Evolutionary conservation across 2,888 invertebrate genomes (phyloP).

Genomic region (Ochropleura plecta): DNA sequence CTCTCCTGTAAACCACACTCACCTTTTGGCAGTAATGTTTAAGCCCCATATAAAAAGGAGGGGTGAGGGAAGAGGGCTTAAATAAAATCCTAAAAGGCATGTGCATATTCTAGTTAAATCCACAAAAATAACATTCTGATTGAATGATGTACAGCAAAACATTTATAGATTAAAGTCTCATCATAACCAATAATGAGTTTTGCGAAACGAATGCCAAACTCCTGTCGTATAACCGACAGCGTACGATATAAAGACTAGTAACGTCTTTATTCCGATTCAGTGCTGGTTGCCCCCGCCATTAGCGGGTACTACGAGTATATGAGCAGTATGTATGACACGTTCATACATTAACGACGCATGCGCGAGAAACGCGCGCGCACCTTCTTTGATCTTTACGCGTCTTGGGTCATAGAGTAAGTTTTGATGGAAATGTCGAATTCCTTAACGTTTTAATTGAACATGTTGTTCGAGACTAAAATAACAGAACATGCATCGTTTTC

Average conservation of each 20-base stretch:
- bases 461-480: too few species aligned
- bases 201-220: constrained; percentile 7
- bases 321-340: constrained; percentile 40
- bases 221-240: background rate
- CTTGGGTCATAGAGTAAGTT: constrained; percentile 52
- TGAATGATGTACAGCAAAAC: too few species aligned
- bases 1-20: too few species aligned
- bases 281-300: constrained; percentile 29
- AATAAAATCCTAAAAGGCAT: too few species aligned
- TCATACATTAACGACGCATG: constrained; percentile 50
- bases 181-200: constrained; percentile 4
- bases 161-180: too few species aligned
- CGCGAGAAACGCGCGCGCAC: constrained; percentile 34
- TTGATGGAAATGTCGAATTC: background rate
- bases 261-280: constrained; percentile 27
- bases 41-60: too few species aligned
- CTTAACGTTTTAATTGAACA: too few species aligned
- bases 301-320: constrained; percentile 28
- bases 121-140: too few species aligned
- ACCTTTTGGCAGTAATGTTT: too few species aligned
- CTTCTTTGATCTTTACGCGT: constrained; percentile 61
- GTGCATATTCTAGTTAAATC: too few species aligned
- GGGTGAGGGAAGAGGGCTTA: too few species aligned
- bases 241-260: background rate
- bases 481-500: too few species aligned